Evolutionary conservation across 2,113 vertebrate genomes (phyloP).

Genomic region (Megaleporinus macrocephalus): DNA sequence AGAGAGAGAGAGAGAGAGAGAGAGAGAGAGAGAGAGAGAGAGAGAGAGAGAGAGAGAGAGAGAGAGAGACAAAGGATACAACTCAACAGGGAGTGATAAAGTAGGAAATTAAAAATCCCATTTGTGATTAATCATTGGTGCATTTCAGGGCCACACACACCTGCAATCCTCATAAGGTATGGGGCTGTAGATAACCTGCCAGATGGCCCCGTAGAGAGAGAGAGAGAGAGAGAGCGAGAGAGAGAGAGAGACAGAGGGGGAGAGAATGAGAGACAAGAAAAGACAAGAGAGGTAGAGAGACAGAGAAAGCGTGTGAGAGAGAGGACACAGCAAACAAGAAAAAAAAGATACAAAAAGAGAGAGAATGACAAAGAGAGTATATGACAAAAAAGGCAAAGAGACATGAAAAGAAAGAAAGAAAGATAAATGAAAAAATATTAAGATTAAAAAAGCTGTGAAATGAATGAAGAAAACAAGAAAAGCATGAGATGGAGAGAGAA

Average conservation of each 20-base stretch:
- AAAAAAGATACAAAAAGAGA: constrained; percentile 1
- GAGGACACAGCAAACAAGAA: background rate
- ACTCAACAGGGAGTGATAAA: constrained; percentile 31
- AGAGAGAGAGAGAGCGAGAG: background rate
- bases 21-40: no score
- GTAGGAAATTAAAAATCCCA: constrained; percentile 41
- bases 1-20: no score
- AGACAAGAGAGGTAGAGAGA: background rate
- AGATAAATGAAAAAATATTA: background rate
- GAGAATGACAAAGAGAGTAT: no score
- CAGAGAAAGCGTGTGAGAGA: no score
- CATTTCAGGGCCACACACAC: constrained; percentile 26
- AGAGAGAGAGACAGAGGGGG: background rate
- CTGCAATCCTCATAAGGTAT: constrained; percentile 21
- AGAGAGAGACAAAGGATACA: background rate
- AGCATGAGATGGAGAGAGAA: background rate
- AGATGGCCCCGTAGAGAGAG: constrained; percentile 15
- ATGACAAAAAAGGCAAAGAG: no score
- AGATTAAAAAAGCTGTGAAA: background rate
- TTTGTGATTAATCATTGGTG: constrained; percentile 49
- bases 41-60: background rate
- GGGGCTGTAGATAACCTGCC: constrained; percentile 29
- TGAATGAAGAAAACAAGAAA: no score
- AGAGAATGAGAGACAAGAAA: background rate
- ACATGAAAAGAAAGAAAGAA: constrained; percentile 10